A percentile compares a stretch with the other conserved stretches of the same genome.
These are phyloP conservation scores for Heliconius ethilla DNA, from an alignment of 2,888 invertebrate genomes.

Conservation along the genomic window DNA sequence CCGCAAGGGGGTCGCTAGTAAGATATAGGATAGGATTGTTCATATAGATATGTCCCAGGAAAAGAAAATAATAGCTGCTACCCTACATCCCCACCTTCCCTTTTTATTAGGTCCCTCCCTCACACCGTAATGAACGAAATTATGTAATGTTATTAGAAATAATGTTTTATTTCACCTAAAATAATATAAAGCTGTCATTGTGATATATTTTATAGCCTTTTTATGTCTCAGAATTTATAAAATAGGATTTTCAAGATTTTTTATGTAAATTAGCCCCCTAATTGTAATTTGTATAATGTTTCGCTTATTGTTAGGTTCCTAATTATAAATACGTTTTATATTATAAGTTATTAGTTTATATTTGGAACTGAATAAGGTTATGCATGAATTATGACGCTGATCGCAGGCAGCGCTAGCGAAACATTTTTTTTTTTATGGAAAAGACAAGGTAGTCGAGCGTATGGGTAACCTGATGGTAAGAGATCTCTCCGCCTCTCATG, in stretches of 20 bases:
- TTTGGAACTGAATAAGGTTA: too few relatives aligned
- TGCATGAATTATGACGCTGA: too few relatives aligned
- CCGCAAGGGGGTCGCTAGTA: too few relatives aligned
- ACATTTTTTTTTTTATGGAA: too few relatives aligned
- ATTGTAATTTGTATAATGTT: too few relatives aligned
- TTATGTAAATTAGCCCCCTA: not conserved
- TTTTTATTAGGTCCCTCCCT: constrained; percentile 40
- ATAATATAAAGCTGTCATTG: constrained; percentile 24
- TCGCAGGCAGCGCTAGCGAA: too few relatives aligned
- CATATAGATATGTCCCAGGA: constrained; percentile 7
- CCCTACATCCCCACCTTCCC: constrained; percentile 45
- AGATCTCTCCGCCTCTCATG: too few relatives aligned
- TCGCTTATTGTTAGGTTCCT: not conserved
- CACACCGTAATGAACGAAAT: constrained; percentile 42
- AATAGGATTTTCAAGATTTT: not conserved
- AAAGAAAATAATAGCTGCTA: not conserved
- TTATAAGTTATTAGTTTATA: not conserved
- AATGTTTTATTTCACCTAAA: constrained; percentile 35
- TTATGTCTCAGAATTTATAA: constrained; percentile 4
- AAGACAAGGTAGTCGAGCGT: too few relatives aligned
- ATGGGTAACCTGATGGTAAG: too few relatives aligned
- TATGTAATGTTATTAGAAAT: constrained; percentile 34
- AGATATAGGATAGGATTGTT: too few relatives aligned
- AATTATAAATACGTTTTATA: not conserved
- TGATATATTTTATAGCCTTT: constrained; percentile 12